Conservation (phyloP, 2,888 invertebrate genomes). For the Melanophora roralis region DNA sequence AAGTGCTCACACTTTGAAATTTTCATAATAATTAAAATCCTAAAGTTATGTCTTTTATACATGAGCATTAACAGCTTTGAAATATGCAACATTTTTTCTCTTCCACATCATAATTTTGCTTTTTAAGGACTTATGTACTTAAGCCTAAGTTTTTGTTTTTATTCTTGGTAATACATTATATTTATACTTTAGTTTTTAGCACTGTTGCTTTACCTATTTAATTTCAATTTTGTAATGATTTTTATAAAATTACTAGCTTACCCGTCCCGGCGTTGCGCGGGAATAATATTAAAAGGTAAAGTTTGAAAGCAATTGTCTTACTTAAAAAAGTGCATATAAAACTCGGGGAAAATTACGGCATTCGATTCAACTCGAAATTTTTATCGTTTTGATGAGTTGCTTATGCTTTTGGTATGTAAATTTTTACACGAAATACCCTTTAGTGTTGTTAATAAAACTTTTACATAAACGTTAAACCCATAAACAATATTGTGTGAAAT, state of each 20-base stretch:
- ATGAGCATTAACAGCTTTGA: background rate
- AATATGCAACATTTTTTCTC: background rate
- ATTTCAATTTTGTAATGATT: slow-evolving; percentile 7
- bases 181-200: background rate
- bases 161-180: background rate
- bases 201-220: background rate
- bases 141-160: background rate
- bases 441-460: no score
- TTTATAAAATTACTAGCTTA: slow-evolving; percentile 31
- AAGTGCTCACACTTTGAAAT: background rate
- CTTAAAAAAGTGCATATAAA: no score
- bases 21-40: background rate
- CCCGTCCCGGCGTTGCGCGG: no score
- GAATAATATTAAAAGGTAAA: no score
- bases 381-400: no score
- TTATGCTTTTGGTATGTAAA: no score
- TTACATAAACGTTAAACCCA: no score
- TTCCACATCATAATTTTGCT: background rate
- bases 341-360: no score
- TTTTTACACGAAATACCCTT: no score
- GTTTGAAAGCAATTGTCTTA: no score
- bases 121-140: background rate
- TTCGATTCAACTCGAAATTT: no score
- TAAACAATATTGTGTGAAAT: no score
- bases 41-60: background rate